Percentiles rank a stretch among this genome's conserved stretches.
phyloP scores from a whole-genome alignment of 2,113 vertebrate species.

The Cacatua alba region DNA sequence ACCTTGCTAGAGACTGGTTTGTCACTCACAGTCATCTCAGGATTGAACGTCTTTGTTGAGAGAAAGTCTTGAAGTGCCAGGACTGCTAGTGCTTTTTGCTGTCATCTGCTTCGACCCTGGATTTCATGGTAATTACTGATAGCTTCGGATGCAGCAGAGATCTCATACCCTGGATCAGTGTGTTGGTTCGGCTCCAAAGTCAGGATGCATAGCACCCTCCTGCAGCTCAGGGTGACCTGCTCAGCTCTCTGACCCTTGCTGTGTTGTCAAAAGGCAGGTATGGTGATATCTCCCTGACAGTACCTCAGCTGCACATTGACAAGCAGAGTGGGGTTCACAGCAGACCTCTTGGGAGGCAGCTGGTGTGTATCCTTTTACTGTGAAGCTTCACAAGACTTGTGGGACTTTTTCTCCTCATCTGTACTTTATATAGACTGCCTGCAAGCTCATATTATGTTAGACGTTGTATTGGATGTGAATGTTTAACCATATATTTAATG shows the following conservation, averaged over 20 bases:
- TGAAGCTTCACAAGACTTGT: conserved; percentile 59
- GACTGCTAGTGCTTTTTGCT: neutral
- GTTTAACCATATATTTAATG: conserved; percentile 23
- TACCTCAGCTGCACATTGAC: neutral
- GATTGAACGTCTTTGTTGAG: neutral
- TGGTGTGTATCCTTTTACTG: conserved; percentile 51
- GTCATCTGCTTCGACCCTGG: neutral
- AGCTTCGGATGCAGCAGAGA: neutral
- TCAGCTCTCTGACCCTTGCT: neutral
- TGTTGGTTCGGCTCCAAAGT: neutral
- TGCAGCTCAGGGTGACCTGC: neutral
- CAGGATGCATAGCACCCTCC: neutral
- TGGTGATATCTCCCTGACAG: neutral
- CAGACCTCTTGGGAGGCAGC: neutral
- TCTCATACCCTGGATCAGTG: neutral
- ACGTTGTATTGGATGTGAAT: neutral
- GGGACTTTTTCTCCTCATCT: conserved; percentile 61
- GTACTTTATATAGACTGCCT: conserved; percentile 53
- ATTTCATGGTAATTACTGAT: neutral
- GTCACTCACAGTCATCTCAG: neutral
- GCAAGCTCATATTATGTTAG: conserved; percentile 35
- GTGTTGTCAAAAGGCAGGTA: neutral
- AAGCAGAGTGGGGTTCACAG: neutral
- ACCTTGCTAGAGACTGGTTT: neutral
- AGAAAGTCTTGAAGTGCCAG: neutral